A percentile compares a stretch with the other conserved stretches of the same genome.
Evolutionary conservation across 2,113 vertebrate genomes (phyloP).

Genomic region (Carlito syrichta): DNA sequence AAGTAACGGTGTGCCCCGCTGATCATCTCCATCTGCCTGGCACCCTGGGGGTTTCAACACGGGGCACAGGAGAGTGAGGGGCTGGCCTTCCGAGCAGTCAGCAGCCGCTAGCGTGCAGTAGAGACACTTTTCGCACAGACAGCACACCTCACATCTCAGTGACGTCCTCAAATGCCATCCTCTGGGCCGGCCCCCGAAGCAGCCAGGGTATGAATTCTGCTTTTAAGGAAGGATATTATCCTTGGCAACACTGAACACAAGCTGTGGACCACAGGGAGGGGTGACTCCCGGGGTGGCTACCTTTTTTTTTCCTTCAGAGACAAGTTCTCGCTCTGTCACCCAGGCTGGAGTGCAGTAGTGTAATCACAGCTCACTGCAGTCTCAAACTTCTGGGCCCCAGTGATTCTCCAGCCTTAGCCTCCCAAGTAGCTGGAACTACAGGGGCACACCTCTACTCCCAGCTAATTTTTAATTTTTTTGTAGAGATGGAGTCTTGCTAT

Average conservation of each 20-base stretch:
- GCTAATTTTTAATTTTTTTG: too few species aligned
- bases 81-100: conserved; percentile 3
- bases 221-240: background rate
- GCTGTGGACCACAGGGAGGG: too few species aligned
- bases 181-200: background rate
- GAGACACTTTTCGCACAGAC: background rate
- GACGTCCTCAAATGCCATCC: background rate
- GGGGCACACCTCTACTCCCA: too few species aligned
- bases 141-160: background rate
- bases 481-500: too few species aligned
- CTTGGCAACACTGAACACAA: background rate
- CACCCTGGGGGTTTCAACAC: background rate
- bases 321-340: too few species aligned
- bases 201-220: background rate
- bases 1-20: background rate
- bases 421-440: too few species aligned
- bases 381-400: too few species aligned
- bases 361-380: too few species aligned
- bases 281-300: too few species aligned
- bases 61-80: background rate
- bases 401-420: too few species aligned
- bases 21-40: background rate
- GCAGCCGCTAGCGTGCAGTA: background rate
- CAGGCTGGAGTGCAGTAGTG: too few species aligned
- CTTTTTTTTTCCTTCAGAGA: too few species aligned